These are phyloP conservation scores for Leptodactylus fallax DNA, from an alignment of 2,797 vertebrate species.

Conservation along the genomic window DNA sequence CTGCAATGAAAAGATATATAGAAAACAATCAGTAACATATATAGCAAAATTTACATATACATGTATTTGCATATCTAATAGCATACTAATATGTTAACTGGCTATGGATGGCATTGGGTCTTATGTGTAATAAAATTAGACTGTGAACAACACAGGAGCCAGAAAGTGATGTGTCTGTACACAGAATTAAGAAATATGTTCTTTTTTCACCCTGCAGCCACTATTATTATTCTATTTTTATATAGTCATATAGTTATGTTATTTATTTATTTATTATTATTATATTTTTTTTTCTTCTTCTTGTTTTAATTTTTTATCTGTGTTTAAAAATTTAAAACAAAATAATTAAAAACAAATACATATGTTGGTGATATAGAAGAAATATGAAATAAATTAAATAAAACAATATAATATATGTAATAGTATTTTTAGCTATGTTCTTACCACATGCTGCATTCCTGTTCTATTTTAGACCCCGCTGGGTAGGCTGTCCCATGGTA, in stretches of 20 bases:
- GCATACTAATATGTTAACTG: not conserved
- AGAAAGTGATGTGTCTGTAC: not conserved
- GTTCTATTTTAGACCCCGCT: slow-evolving; percentile 91
- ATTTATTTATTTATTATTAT: too few species aligned
- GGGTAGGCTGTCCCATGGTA: slow-evolving; percentile 91
- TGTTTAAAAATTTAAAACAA: too few species aligned
- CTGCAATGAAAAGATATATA: slow-evolving; percentile 73
- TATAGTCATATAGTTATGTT: too few species aligned
- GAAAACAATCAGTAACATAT: not conserved
- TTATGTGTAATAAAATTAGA: not conserved
- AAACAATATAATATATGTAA: not conserved
- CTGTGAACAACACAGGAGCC: not conserved
- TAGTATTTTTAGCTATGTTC: slow-evolving; percentile 64
- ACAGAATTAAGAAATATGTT: not conserved
- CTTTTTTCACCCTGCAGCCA: too few species aligned
- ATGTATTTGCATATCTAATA: not conserved
- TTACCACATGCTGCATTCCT: slow-evolving; percentile 95
- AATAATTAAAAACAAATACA: not conserved
- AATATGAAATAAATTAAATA: not conserved
- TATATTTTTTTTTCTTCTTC: too few species aligned
- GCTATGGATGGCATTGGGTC: not conserved
- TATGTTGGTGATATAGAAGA: not conserved
- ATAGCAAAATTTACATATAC: not conserved
- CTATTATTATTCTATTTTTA: too few species aligned
- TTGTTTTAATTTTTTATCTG: too few species aligned